These are phyloP conservation scores for Philereme vetulata DNA, from an alignment of 2,888 invertebrate genomes.

Conservation along the genomic window DNA sequence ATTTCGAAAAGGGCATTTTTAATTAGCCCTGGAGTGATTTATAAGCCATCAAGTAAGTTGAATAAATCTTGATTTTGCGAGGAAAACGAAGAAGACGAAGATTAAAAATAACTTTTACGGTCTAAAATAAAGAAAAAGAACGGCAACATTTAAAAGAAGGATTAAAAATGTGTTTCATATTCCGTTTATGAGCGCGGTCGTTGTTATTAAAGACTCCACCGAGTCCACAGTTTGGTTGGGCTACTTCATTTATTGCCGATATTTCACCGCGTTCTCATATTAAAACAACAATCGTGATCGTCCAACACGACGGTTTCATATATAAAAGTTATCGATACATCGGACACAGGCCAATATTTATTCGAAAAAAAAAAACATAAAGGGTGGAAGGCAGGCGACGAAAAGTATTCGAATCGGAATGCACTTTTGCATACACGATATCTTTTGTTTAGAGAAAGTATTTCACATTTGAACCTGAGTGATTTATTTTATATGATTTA, in stretches of 20 bases:
- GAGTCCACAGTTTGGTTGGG: slow-evolving; percentile 38
- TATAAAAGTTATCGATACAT: slow-evolving; percentile 75
- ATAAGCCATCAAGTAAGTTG: slow-evolving; percentile 65
- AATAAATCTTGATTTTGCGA: slow-evolving; percentile 58
- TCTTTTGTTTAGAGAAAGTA: slow-evolving; percentile 83
- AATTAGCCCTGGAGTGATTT: slow-evolving; percentile 76
- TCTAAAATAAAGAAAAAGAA: slow-evolving; percentile 23
- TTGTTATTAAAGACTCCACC: slow-evolving; percentile 16
- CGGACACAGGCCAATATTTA: slow-evolving; percentile 58
- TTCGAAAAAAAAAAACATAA: slow-evolving; percentile 64
- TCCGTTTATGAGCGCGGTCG: slow-evolving; percentile 3
- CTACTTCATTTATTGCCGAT: slow-evolving; percentile 53
- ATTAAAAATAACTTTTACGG: slow-evolving; percentile 36
- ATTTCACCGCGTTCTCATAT: slow-evolving; percentile 55
- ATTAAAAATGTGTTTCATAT: slow-evolving; percentile 18
- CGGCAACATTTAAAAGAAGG: slow-evolving; percentile 13
- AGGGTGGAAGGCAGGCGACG: slow-evolving; percentile 72
- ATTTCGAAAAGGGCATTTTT: slow-evolving; percentile 68
- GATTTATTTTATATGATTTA: slow-evolving; percentile 82
- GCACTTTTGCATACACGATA: slow-evolving; percentile 82
- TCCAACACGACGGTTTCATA: slow-evolving; percentile 72
- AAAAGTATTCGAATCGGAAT: slow-evolving; percentile 79
- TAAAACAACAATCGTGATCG: slow-evolving; percentile 76
- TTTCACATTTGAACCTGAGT: slow-evolving; percentile 80
- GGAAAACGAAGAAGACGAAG: slow-evolving; percentile 43